phyloP scores from a whole-genome alignment of 2,113 vertebrate genomes.

The Melanostigma gelatinosum region DNA sequence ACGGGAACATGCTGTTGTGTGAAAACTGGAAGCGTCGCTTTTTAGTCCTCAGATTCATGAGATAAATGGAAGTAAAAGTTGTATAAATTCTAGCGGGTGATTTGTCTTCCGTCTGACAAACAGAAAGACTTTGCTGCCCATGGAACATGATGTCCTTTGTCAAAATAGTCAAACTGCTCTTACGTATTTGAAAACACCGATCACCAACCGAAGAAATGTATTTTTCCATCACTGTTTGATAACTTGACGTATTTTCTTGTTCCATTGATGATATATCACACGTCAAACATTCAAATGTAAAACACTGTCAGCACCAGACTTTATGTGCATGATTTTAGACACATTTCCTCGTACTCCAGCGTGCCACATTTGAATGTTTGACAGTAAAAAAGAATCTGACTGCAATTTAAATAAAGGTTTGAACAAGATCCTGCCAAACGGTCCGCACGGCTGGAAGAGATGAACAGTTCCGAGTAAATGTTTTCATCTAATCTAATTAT shows the following conservation, averaged over 20 bases:
- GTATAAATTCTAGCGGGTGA: neutral
- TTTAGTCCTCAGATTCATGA: neutral
- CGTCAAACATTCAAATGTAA: constrained; percentile 2
- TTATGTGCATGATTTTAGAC: neutral
- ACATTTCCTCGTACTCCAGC: neutral
- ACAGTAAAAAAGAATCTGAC: neutral
- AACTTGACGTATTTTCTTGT: neutral
- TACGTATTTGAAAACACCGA: neutral
- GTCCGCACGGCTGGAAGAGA: neutral
- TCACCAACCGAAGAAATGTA: neutral
- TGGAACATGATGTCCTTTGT: neutral
- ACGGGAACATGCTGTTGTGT: neutral
- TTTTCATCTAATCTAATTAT: neutral
- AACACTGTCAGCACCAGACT: neutral
- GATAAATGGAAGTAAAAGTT: neutral
- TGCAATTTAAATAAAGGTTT: constrained; percentile 3
- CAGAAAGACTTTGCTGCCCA: neutral
- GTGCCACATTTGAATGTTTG: neutral
- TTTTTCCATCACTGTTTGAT: neutral
- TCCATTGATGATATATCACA: neutral
- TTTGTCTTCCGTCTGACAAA: neutral
- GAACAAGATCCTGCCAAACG: neutral
- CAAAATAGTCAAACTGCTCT: neutral
- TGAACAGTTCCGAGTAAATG: neutral
- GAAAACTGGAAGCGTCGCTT: neutral